Evolutionary conservation across 2,113 vertebrate species (phyloP).

Genomic region (Sylvilagus bachmani): DNA sequence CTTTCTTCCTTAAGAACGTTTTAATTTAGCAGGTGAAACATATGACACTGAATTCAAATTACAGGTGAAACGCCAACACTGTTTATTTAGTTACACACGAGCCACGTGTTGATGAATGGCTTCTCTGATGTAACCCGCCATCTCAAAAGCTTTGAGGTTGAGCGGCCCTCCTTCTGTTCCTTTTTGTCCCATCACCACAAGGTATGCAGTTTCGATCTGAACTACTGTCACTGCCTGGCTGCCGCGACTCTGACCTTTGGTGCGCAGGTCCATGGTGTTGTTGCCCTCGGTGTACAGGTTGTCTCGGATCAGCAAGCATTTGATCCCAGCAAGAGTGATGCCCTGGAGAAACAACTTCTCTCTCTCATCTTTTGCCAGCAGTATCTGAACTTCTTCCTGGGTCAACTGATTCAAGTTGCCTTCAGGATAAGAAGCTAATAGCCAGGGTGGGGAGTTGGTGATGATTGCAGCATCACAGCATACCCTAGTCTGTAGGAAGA

Average conservation of each 20-base stretch:
- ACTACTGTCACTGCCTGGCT: conserved; percentile 72
- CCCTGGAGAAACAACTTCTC: conserved; percentile 73
- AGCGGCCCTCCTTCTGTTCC: conserved; percentile 78
- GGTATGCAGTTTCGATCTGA: conserved; percentile 69
- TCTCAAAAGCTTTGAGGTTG: conserved; percentile 81
- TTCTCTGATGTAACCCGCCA: conserved; percentile 63
- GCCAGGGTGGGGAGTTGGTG: conserved; percentile 61
- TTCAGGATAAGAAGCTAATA: conserved; percentile 66
- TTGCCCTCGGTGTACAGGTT: conserved; percentile 70
- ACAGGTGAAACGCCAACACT: neutral
- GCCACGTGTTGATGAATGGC: conserved; percentile 55
- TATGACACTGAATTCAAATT: conserved; percentile 50
- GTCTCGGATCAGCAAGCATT: conserved; percentile 77
- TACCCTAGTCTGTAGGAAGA: conserved; percentile 40
- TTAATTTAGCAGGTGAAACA: conserved; percentile 23
- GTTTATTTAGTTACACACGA: conserved; percentile 70
- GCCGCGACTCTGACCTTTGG: conserved; percentile 69
- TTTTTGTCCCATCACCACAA: conserved; percentile 80
- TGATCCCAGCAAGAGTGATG: conserved; percentile 78
- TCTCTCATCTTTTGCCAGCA: conserved; percentile 70
- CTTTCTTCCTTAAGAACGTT: neutral
- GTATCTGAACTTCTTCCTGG: conserved; percentile 76
- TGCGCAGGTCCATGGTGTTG: conserved; percentile 81
- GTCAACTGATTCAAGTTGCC: conserved; percentile 68
- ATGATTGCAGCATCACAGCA: conserved; percentile 71